Percentiles rank a stretch among this genome's conserved stretches.
These are phyloP conservation scores for Varanus komodoensis DNA, from an alignment of 2,113 vertebrate species.

Conservation along the genomic window DNA sequence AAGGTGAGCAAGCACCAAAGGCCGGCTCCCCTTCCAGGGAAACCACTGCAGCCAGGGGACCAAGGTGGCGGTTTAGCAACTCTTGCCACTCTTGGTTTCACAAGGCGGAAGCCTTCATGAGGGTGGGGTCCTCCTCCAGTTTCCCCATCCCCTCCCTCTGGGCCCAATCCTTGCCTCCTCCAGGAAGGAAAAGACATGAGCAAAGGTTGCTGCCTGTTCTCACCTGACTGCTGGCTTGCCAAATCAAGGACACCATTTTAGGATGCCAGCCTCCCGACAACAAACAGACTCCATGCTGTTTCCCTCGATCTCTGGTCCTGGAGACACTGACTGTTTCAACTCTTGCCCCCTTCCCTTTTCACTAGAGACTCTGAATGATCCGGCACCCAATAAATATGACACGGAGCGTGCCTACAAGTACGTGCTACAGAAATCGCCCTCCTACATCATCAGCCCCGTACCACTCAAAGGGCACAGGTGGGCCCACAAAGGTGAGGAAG, in stretches of 20 bases:
- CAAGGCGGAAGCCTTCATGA: not conserved
- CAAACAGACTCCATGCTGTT: not conserved
- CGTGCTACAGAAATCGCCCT: not conserved
- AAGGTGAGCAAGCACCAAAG: not conserved
- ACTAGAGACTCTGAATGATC: not conserved
- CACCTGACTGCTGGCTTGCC: not conserved
- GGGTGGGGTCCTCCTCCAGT: not conserved
- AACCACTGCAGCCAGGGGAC: too few species aligned
- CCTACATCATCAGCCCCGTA: not conserved
- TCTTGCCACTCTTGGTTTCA: not conserved
- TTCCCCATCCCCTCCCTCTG: not conserved
- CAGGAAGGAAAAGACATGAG: not conserved
- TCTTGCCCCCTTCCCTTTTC: not conserved
- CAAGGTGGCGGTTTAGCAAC: too few species aligned
- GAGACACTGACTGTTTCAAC: not conserved
- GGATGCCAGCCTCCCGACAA: not conserved
- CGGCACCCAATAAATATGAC: rapidly evolving
- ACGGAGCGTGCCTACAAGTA: not conserved
- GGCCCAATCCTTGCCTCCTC: not conserved
- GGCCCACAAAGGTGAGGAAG: not conserved
- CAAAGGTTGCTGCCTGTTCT: not conserved
- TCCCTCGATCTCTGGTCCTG: not conserved
- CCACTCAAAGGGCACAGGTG: rapidly evolving
- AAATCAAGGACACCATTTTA: not conserved
- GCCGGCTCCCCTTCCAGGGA: not conserved